Conservation (phyloP, 1,140 invertebrate genomes). For the Drosophila sp. region DNA sequence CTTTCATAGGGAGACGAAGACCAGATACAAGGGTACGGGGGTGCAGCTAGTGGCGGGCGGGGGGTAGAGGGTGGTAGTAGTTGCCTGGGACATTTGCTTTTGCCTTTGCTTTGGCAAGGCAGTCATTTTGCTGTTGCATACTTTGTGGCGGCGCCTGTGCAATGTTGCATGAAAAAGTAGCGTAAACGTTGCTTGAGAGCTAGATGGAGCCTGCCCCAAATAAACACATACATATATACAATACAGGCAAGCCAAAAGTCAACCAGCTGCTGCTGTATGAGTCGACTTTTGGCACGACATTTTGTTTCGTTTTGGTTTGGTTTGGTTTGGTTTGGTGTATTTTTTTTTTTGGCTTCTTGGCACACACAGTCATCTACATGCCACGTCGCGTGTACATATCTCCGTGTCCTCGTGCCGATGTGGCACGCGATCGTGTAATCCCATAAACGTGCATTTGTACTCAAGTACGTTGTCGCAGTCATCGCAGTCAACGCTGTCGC, state of each 20-base stretch:
- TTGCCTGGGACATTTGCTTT: constrained; percentile 37
- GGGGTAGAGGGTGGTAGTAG: neutral
- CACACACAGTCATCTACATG: constrained; percentile 30
- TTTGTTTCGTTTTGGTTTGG: constrained; percentile 32
- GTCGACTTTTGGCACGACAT: constrained; percentile 74
- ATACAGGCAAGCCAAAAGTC: neutral
- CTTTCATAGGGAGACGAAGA: constrained; percentile 42
- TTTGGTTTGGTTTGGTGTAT: neutral
- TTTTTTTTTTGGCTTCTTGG: constrained; percentile 47
- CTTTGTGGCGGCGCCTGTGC: constrained; percentile 72
- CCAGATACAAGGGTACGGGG: neutral
- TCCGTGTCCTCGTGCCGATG: constrained; percentile 53
- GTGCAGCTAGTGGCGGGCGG: neutral
- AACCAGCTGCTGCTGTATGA: constrained; percentile 39
- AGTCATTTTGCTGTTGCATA: constrained; percentile 73
- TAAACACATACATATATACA: constrained; percentile 39
- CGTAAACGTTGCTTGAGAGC: constrained; percentile 61
- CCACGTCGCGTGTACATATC: constrained; percentile 53
- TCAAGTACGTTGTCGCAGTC: constrained; percentile 34
- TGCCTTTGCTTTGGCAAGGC: constrained; percentile 56
- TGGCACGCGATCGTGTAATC: constrained; percentile 72
- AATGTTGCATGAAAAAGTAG: constrained; percentile 79
- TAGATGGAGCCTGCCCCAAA: constrained; percentile 59
- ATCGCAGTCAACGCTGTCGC: constrained; percentile 11
- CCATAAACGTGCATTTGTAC: constrained; percentile 64